Base-by-base conservation (phyloP, 1,140 invertebrate species). In the Zaprionus lachaisei region DNA sequence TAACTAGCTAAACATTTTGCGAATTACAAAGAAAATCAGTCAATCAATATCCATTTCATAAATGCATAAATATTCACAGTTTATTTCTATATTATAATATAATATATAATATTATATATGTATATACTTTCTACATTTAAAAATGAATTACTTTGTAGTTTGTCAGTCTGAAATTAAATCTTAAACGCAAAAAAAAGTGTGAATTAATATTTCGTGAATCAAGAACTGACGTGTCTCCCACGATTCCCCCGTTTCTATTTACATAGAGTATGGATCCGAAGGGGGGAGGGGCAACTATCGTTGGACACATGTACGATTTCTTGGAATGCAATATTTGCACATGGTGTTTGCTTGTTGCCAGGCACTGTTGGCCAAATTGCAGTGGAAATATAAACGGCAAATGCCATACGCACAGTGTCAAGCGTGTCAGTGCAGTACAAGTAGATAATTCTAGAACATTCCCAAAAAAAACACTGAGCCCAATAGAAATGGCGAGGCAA, bases 401-500 rank as follows among this genome's bases (percentile, higher is more conserved):
- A 7, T 47, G 7, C 37, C 31, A 34, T 14, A 68, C 41, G 54
- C 57, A 79, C 61, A 65, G 51, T 64, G 68, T 22, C 75, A 77
- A 80, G 61, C 70, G 69, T 41, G 55, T 20, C 0, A 11, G 6
- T 60, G 34, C 31, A 22, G 37, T 44, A 11, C 9, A 31, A 31
- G 31, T 62, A 24, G 63, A 38, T 26, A 62, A 47, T 72, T 77
- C 57, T 34, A 73, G 75, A 77, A 77, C 34, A 54, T 65, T 41
- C 44, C 49, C 34, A 55, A 77, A 61, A 22, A 47, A 34, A 31
- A 47, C 55, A 31, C 31, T 63, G 17, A 26, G 55, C 24, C 22
- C 41, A 17, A 72, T 44, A 15, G 15, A 26, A 64, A 71, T 49
- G 9, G 38, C 61, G 54, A 26, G 28, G 22, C 38, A 49, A 34